phyloP scores from a whole-genome alignment of 2,113 vertebrate genomes.

The Pagrus major region DNA sequence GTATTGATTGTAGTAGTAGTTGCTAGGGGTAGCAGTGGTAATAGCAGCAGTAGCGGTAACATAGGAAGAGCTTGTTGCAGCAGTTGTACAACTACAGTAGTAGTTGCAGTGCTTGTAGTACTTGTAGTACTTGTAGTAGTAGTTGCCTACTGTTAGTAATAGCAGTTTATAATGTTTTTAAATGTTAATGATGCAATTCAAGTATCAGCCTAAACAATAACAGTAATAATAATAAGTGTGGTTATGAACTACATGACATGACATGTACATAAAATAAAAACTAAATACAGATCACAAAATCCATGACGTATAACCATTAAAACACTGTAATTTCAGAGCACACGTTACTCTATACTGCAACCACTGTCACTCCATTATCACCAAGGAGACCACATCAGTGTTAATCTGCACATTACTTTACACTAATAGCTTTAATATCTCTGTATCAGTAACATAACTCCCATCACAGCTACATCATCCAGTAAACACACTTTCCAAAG shows the following conservation, averaged over 20 bases:
- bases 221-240: no score
- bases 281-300: background rate
- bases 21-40: no score
- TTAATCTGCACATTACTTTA: constrained; percentile 26
- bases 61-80: background rate
- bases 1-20: no score
- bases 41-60: background rate
- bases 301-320: background rate
- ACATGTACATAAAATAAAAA: background rate
- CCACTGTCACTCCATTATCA: constrained; percentile 7
- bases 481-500: constrained; percentile 8
- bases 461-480: constrained; percentile 6
- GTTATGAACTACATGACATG: background rate
- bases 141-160: background rate
- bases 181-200: background rate
- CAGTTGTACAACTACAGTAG: no score
- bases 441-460: constrained; percentile 20
- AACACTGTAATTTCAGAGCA: background rate
- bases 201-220: background rate
- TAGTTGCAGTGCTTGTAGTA: background rate
- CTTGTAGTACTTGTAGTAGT: no score
- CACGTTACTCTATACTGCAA: background rate
- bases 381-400: background rate
- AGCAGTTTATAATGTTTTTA: background rate
- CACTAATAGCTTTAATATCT: constrained; percentile 25